Evolutionary conservation across 1,140 invertebrate genomes (phyloP).

Genomic region (Leptopilina clavipes): DNA sequence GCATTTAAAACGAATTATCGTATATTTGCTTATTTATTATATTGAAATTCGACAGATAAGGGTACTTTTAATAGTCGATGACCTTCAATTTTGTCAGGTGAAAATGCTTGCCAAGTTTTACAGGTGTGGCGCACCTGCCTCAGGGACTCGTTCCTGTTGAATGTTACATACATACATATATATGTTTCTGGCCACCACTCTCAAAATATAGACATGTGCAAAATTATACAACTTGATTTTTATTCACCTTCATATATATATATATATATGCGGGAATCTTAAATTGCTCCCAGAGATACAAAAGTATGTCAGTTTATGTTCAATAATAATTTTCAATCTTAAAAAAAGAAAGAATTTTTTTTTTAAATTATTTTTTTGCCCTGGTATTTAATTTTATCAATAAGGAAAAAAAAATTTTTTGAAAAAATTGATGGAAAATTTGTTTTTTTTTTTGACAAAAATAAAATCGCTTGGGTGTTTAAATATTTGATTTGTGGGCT

Average conservation of each 20-base stretch:
- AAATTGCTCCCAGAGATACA: background rate
- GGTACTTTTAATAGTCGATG: constrained; percentile 52
- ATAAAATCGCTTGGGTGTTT: no score
- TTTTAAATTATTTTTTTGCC: no score
- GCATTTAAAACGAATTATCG: no score
- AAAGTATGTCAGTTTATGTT: background rate
- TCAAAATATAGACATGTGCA: constrained; percentile 22
- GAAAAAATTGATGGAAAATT: no score
- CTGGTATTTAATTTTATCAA: no score
- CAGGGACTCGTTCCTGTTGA: constrained; percentile 41
- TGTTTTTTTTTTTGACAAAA: no score
- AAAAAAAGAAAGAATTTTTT: no score
- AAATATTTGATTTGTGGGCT: no score
- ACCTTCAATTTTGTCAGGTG: constrained; percentile 55
- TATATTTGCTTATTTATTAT: constrained; percentile 46
- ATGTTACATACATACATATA: no score
- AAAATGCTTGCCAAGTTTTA: constrained; percentile 52
- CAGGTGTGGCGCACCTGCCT: constrained; percentile 57
- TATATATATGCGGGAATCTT: constrained; percentile 32
- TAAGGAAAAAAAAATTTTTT: no score
- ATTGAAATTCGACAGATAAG: constrained; percentile 50
- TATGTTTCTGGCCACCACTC: background rate
- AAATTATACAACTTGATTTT: constrained; percentile 26
- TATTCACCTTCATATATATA: background rate
- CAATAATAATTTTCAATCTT: no score